phyloP scores from a whole-genome alignment of 1,140 invertebrate genomes.

The Drosophila lowei region DNA sequence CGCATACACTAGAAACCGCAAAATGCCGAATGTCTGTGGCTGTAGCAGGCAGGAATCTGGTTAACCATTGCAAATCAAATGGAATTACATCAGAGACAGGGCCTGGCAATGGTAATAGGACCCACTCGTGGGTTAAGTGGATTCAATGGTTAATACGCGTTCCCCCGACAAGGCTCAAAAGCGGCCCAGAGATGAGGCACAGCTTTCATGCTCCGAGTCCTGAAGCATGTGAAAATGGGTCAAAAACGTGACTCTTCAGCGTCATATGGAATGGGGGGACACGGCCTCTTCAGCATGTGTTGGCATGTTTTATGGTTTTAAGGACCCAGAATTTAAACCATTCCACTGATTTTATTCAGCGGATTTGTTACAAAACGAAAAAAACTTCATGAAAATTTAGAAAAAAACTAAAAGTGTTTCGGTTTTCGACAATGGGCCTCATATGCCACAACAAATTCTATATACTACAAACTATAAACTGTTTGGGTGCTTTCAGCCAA shows the following conservation, averaged over 20 bases:
- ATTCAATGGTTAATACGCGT: conserved; percentile 40
- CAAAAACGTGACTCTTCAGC: conserved; percentile 50
- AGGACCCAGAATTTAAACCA: too few species aligned
- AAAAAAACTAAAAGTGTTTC: too few species aligned
- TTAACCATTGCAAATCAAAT: conserved; percentile 52
- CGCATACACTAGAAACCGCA: conserved; percentile 23
- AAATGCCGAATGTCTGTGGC: conserved; percentile 35
- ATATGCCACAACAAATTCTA: too few species aligned
- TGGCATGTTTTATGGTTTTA: too few species aligned
- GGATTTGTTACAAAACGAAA: too few species aligned
- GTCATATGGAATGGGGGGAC: conserved; percentile 6
- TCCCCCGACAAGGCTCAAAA: conserved; percentile 3
- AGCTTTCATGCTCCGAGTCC: conserved; percentile 28
- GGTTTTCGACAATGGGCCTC: too few species aligned
- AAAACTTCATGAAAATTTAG: too few species aligned
- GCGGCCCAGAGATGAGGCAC: conserved; percentile 5
- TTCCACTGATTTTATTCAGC: too few species aligned
- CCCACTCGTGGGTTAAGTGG: conserved; percentile 49
- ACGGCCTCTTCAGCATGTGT: background rate
- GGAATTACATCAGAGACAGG: conserved; percentile 43
- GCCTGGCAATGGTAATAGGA: too few species aligned
- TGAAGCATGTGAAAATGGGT: conserved; percentile 46
- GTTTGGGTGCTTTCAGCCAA: too few species aligned
- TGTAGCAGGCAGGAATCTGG: conserved; percentile 44
- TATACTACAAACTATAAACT: too few species aligned